These are phyloP conservation scores for Acronicta leporina DNA, from an alignment of 2,888 invertebrate species.

Conservation along the genomic window DNA sequence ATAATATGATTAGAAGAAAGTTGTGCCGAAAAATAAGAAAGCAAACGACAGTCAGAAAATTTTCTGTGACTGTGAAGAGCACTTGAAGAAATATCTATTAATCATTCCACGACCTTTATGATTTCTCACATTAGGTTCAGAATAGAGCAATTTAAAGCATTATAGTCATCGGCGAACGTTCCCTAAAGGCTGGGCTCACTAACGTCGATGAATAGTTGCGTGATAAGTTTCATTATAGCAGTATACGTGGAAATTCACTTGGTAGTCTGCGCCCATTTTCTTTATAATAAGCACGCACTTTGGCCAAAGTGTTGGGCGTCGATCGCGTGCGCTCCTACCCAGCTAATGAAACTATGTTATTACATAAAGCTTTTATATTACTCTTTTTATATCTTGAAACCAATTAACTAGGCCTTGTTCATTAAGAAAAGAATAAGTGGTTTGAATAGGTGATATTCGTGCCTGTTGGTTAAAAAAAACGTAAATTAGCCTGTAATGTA, in stretches of 20 bases:
- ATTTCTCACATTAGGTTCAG: slow-evolving; percentile 27
- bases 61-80: slow-evolving; percentile 1
- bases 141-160: slow-evolving; percentile 53
- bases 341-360: slow-evolving; percentile 66
- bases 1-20: slow-evolving; percentile 28
- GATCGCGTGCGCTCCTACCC: slow-evolving; percentile 61
- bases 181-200: slow-evolving; percentile 41
- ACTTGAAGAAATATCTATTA: slow-evolving; percentile 14
- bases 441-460: slow-evolving; percentile 10
- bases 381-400: slow-evolving; percentile 45
- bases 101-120: slow-evolving; percentile 21
- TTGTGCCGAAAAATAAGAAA: not conserved
- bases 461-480: slow-evolving; percentile 3
- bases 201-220: slow-evolving; percentile 65
- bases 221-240: slow-evolving; percentile 76
- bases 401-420: slow-evolving; percentile 54
- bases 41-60: not conserved
- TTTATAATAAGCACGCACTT: slow-evolving; percentile 74
- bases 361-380: slow-evolving; percentile 59
- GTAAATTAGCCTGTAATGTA: not conserved
- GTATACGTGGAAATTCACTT: slow-evolving; percentile 76
- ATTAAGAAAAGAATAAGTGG: slow-evolving; percentile 41
- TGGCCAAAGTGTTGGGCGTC: slow-evolving; percentile 61
- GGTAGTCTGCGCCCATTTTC: slow-evolving; percentile 70
- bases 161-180: slow-evolving; percentile 18